Evolutionary conservation across 1,140 invertebrate genomes (phyloP).

Genomic region (Diploscapter pachys): DNA sequence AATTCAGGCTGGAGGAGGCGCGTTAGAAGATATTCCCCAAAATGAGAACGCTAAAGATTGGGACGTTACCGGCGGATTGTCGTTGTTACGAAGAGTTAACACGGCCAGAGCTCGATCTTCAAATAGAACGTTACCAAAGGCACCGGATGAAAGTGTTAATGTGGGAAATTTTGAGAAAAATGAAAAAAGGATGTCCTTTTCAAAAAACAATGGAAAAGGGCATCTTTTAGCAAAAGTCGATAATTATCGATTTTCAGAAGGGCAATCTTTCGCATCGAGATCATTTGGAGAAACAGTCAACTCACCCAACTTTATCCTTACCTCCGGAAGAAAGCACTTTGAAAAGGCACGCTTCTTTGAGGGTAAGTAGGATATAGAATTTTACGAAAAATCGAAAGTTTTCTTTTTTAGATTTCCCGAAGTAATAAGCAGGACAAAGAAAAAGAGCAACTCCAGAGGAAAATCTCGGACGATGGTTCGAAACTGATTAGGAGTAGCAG

Average conservation of each 20-base stretch:
- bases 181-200: too few species aligned
- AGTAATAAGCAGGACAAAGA: conserved; percentile 33
- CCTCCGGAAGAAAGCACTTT: conserved; percentile 21
- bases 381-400: conserved; percentile 10
- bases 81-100: too few species aligned
- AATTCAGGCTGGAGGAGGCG: too few species aligned
- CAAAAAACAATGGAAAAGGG: too few species aligned
- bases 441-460: conserved; percentile 24
- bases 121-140: too few species aligned
- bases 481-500: conserved; percentile 36
- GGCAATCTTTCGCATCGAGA: conserved; percentile 12
- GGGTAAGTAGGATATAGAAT: conserved; percentile 34
- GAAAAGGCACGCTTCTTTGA: conserved; percentile 41
- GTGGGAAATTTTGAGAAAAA: too few species aligned
- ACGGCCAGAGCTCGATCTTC: too few species aligned
- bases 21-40: too few species aligned
- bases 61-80: too few species aligned
- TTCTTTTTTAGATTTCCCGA: neutral
- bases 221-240: too few species aligned
- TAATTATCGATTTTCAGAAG: conserved; percentile 9
- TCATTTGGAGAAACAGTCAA: neutral
- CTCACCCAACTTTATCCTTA: conserved; percentile 24
- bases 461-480: conserved; percentile 35
- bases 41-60: too few species aligned
- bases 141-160: too few species aligned